Base-by-base conservation (phyloP, 2,888 invertebrate genomes). In the Glaucopsyche alexis region DNA sequence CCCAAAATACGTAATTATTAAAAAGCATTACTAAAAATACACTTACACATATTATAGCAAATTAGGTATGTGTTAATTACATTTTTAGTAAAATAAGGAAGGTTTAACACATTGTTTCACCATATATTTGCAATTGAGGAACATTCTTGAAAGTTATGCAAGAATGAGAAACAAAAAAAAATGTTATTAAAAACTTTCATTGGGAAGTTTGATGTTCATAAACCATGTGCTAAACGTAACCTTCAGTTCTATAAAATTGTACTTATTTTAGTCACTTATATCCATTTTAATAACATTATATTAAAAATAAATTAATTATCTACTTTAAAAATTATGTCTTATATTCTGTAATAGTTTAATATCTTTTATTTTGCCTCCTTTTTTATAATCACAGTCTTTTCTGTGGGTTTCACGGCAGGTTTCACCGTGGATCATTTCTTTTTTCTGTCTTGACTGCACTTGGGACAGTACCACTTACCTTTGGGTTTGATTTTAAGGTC, bases 401-500 rank as follows among this genome's bases (percentile, higher is more conserved):
- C 89, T 83, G 87, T 79, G 70, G 82, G 81, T 77, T 90, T 91
- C 65, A 71, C 75, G 67, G 82, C 75, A 69, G 87, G 84, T 85
- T 91, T 91, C 40, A 81, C 79, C 80, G 85, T 82, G 79, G 83
- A 90, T 94, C 95, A 96, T 93, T 96, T 96, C 87, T 96, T 96
- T 87, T 96, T 96, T 77, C 96, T 91, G 81, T 96, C 96, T 81
- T 96, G 96, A 60, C 95, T 95, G 87, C 99, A 99, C 86, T 98
- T 97, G 11, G 98, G 98, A 89, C 99, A 99, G 88, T 96, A 99
- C 97, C 98, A 98, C 86, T 97, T 98, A 50, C 98, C 98, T 91
- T 98, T 98, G 0, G 98, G 98, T 86, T 98, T 98, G 72, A 96
- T 96, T 72, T 96, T 96, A 71, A 98, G 94, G 72, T 96, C 97